Conservation (phyloP, 2,113 vertebrate species). For the Pardalotus punctatus region DNA sequence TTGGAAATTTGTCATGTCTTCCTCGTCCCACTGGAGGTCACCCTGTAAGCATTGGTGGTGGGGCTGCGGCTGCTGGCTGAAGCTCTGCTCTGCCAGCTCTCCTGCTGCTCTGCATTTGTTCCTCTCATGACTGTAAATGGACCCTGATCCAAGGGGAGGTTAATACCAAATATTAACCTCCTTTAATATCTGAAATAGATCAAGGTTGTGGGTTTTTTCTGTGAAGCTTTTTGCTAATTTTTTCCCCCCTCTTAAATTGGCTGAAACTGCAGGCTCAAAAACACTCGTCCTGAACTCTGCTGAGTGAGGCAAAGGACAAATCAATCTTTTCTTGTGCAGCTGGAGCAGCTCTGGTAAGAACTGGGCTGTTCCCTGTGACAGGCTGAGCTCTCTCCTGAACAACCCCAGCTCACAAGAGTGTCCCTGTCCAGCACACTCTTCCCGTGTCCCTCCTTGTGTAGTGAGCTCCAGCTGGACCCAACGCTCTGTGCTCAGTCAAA, state of each 20-base stretch:
- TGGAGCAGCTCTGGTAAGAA: not conserved
- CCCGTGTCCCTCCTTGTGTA: accelerated
- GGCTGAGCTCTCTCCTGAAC: accelerated
- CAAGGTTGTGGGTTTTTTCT: accelerated
- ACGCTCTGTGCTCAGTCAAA: accelerated
- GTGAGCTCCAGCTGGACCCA: not conserved
- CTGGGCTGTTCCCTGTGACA: not conserved
- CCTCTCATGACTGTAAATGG: accelerated
- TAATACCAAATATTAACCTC: not conserved
- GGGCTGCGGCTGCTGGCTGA: accelerated
- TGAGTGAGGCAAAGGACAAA: not conserved
- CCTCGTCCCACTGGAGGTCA: constrained; percentile 10
- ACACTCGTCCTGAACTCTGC: accelerated
- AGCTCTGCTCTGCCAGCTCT: not conserved
- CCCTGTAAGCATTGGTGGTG: not conserved
- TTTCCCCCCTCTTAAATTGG: not conserved
- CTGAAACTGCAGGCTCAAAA: not conserved
- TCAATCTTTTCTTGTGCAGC: not conserved
- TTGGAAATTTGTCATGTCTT: not conserved
- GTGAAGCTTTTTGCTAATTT: not conserved
- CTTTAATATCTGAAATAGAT: not conserved
- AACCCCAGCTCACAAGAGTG: accelerated
- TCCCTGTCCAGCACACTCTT: accelerated
- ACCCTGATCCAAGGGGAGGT: accelerated
- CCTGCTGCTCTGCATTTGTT: accelerated